Conservation (phyloP, 30 jellyfish, hydroid and myxozoan genomes). For the Hydractinia echinata region DNA sequence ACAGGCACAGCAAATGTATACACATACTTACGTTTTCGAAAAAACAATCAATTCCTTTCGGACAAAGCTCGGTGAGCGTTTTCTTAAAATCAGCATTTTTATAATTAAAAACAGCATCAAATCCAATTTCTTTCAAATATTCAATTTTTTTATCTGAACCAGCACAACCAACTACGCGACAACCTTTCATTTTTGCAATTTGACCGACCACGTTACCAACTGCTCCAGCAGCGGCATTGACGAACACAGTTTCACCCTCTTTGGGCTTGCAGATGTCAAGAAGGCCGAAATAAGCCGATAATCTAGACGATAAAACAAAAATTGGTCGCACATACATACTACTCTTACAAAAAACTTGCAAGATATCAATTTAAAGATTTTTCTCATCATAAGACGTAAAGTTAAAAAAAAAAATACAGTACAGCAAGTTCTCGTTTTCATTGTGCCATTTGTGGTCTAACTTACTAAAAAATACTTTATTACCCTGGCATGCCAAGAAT, state of each 20-base stretch:
- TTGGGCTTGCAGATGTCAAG: conserved; percentile 72
- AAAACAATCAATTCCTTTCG: conserved; percentile 90
- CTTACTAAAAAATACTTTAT: no score
- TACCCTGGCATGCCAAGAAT: no score
- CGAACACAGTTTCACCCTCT: conserved; percentile 72
- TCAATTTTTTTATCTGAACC: conserved; percentile 78
- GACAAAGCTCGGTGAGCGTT: conserved; percentile 54
- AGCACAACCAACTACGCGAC: conserved; percentile 79
- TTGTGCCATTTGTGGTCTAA: no score
- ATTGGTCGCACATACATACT: no score
- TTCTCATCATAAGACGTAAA: no score
- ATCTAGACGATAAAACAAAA: no score
- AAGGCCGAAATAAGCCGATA: no score
- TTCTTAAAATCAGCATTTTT: conserved; percentile 49
- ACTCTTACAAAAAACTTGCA: no score
- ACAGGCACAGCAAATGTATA: no score
- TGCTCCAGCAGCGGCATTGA: conserved; percentile 94
- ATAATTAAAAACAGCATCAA: conserved; percentile 76
- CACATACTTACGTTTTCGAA: conserved; percentile 86
- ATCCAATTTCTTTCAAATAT: conserved; percentile 65
- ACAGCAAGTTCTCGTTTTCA: no score
- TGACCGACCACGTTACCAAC: conserved; percentile 89
- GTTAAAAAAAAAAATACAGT: no score
- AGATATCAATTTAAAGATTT: no score
- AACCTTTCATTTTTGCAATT: conserved; percentile 76